phyloP scores from a whole-genome alignment of 2,113 vertebrate genomes.

The Cynoglossus semilaevis region DNA sequence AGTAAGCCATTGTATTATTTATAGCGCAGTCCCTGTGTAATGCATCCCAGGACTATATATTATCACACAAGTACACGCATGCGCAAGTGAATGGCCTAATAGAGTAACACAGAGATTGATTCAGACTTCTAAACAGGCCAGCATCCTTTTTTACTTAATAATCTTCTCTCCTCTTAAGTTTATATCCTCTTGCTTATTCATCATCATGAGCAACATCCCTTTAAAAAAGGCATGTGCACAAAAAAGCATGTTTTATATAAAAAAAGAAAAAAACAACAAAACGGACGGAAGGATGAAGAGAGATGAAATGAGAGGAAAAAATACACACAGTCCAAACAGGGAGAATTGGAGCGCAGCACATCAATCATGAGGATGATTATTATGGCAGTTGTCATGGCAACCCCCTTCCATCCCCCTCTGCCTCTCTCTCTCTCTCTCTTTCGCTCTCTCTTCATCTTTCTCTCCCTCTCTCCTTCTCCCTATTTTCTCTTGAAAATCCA shows the following conservation, averaged over 20 bases:
- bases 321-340: slow-evolving; percentile 57
- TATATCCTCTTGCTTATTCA: slow-evolving; percentile 18
- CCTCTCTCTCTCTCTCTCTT: slow-evolving; percentile 22
- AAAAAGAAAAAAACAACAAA: too few species aligned
- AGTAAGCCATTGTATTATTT: slow-evolving; percentile 54
- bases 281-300: slow-evolving; percentile 23
- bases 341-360: slow-evolving; percentile 72
- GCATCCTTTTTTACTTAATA: slow-evolving; percentile 64
- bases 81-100: slow-evolving; percentile 61
- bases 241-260: slow-evolving; percentile 6
- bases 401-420: slow-evolving; percentile 48
- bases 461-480: slow-evolving; percentile 33
- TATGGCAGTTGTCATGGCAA: slow-evolving; percentile 74
- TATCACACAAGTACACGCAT: slow-evolving; percentile 44
- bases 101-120: slow-evolving; percentile 75
- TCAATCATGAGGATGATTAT: slow-evolving; percentile 76
- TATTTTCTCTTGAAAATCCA: slow-evolving; percentile 60
- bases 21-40: slow-evolving; percentile 45
- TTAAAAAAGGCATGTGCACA: slow-evolving; percentile 3
- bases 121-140: slow-evolving; percentile 68
- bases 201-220: neutral
- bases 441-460: neutral
- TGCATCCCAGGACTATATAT: slow-evolving; percentile 48
- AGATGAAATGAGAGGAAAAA: slow-evolving; percentile 22
- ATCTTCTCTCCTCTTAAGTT: slow-evolving; percentile 11